Evolutionary conservation across 2,113 vertebrate species (phyloP).

Genomic region (Vidua macroura): DNA sequence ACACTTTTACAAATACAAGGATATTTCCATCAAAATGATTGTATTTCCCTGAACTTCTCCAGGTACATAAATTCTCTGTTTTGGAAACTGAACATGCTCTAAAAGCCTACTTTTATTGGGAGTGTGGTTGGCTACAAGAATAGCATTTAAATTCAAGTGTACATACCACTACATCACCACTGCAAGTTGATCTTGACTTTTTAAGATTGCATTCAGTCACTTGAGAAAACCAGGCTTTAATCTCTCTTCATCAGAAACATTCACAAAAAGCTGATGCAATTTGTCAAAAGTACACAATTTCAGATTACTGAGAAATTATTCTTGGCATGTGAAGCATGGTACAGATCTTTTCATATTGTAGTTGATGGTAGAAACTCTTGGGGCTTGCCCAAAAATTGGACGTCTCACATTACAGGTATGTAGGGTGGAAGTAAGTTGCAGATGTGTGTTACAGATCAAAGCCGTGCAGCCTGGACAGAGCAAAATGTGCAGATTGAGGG

Average conservation of each 20-base stretch:
- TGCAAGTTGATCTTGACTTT: not conserved
- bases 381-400: not conserved
- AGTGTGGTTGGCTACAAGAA: not conserved
- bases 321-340: not conserved
- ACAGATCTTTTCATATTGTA: not conserved
- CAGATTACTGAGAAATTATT: not conserved
- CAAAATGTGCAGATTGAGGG: not conserved
- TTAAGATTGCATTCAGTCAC: not conserved
- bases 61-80: not conserved
- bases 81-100: not conserved
- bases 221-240: not conserved
- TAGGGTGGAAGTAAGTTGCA: not conserved
- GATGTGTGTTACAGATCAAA: not conserved
- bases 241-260: not conserved
- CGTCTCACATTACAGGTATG: not conserved
- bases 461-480: not conserved
- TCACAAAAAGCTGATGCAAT: not conserved
- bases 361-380: not conserved
- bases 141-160: conserved; percentile 1
- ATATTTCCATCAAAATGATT: not conserved
- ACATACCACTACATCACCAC: not conserved
- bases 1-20: not conserved
- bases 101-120: not conserved
- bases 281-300: conserved; percentile 21
- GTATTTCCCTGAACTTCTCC: not conserved